These are phyloP conservation scores for Muntiacus muntjak DNA, from an alignment of 2,113 vertebrate genomes.

Conservation along the genomic window DNA sequence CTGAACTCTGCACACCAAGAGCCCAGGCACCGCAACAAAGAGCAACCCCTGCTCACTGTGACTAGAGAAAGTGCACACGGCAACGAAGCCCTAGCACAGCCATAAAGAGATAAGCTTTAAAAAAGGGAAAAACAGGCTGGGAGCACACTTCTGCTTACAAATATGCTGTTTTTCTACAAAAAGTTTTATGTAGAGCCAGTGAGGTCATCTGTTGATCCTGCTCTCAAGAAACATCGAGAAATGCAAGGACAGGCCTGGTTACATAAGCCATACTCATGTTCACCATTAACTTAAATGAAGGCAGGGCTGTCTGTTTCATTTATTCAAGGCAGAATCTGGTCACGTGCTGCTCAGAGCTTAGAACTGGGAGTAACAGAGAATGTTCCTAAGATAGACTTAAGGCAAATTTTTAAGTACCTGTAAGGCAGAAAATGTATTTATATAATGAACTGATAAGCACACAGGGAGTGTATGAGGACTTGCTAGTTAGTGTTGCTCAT, in stretches of 20 bases:
- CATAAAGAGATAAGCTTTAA: neutral
- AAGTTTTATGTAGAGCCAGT: neutral
- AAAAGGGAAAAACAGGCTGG: neutral
- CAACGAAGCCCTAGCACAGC: neutral
- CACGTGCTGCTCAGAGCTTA: neutral
- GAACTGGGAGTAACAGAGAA: neutral
- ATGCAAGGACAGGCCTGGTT: neutral
- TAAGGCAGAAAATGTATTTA: neutral
- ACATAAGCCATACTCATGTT: neutral
- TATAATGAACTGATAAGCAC: neutral
- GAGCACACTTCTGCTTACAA: neutral
- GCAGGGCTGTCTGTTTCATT: neutral
- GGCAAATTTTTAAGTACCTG: neutral
- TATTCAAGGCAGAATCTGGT: conserved; percentile 21
- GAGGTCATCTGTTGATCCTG: neutral
- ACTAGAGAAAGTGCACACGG: neutral
- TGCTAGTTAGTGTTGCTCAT: neutral
- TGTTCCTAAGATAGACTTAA: neutral
- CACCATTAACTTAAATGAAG: neutral
- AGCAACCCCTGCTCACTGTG: neutral
- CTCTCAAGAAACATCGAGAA: neutral
- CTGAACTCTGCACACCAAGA: neutral
- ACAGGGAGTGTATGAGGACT: neutral
- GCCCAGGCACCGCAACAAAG: neutral
- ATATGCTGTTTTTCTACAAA: neutral